phyloP scores from a whole-genome alignment of 2,797 vertebrate genomes.

The Periparus ater region DNA sequence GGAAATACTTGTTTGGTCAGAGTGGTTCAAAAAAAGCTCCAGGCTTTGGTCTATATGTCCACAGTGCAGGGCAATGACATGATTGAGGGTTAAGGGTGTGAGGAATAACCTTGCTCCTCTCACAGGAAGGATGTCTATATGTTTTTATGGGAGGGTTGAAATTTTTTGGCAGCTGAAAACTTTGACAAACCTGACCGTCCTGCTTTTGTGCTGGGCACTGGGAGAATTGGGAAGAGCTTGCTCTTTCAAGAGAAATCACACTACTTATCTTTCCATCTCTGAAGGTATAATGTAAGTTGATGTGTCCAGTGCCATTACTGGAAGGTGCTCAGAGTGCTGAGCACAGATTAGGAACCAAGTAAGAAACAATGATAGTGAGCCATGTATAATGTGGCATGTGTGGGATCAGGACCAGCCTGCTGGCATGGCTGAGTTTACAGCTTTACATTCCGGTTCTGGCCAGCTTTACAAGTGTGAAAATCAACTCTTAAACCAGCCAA shows the following conservation, averaged over 20 bases:
- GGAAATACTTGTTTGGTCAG: background rate
- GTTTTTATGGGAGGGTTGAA: background rate
- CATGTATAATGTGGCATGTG: fast-evolving
- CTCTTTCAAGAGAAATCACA: background rate
- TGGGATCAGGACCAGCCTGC: background rate
- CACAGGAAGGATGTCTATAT: background rate
- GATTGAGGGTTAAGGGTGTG: background rate
- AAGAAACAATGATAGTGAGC: background rate
- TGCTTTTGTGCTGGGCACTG: background rate
- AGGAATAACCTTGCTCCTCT: background rate
- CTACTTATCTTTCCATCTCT: background rate
- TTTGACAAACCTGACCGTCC: background rate
- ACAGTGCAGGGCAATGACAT: background rate
- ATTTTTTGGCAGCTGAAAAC: background rate
- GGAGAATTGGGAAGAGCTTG: background rate
- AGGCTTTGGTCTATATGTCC: background rate
- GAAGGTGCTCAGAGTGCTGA: background rate
- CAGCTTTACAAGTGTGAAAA: background rate
- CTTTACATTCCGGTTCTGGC: background rate
- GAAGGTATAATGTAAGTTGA: fast-evolving
- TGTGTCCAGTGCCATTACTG: background rate
- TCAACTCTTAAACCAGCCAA: background rate
- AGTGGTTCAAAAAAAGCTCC: background rate
- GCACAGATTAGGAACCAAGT: background rate
- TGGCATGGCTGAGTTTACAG: background rate